Base-by-base conservation (phyloP, 2,113 vertebrate genomes). In the Helogale parvula region DNA sequence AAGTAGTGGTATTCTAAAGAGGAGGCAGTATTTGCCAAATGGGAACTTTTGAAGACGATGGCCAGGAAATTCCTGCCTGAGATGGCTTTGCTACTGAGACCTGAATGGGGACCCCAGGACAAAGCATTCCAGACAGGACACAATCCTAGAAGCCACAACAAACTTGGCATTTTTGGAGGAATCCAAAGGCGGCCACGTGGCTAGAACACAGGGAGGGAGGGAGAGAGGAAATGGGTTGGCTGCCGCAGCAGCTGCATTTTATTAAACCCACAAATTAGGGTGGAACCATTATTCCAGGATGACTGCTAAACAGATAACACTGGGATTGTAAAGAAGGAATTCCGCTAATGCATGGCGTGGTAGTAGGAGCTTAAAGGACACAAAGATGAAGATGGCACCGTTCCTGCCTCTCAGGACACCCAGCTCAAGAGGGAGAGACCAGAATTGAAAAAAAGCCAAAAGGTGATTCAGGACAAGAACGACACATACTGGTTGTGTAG, bases 201-300 rank as follows among this genome's bases (percentile, higher is more conserved):
- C 79, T 47, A 57, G 80, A 89, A 76, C 68, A 23, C 11, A 52
- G 52, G 1, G 57, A 86, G 69, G 38, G 41, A 82, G 69, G 31
- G 65, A 89, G 68, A 60, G 76, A 83, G 2, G 69, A 82, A 83
- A 69, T 17, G 66, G 65, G 95, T 6, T 84, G 88, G 63, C 54
- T 95, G 81, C 19, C 29, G 57, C 31, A 31, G 94, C 96, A 92
- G 87, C 69, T 97, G 90, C 81, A 57, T 93, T 97, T 97, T 97
- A 97, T 95, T 96, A 98, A 96, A 95, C 65, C 65, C 83, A 93
- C 93, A 96, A 96, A 96, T 97, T 93, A 96, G 87, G 80, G 95
- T 84, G 72, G 68, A 90, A 63, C 87, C 71, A 50, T 93, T 97
- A 95, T 88, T 97, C 84, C 60, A 82, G 80, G 82, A 69, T 96